These are phyloP conservation scores for Drosophila ezoana DNA, from an alignment of 2,888 invertebrate genomes.

Conservation along the genomic window DNA sequence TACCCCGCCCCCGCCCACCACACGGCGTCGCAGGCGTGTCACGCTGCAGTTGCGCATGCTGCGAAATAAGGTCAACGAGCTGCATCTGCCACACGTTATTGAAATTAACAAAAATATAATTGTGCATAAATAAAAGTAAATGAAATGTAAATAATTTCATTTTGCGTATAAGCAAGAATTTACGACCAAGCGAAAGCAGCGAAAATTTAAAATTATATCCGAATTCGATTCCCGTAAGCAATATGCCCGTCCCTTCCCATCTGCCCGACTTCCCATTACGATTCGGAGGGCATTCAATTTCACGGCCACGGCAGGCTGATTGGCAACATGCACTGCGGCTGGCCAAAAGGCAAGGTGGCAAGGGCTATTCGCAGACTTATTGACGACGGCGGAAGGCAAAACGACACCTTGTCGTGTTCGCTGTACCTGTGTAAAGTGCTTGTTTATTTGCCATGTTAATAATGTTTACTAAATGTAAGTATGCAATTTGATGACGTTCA, in stretches of 20 bases:
- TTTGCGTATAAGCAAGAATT: conserved; percentile 26
- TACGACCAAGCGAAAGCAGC: conserved; percentile 41
- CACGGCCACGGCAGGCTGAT: conserved; percentile 15
- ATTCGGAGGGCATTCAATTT: conserved; percentile 35
- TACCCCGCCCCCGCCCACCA: no score
- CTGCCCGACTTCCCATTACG: no score
- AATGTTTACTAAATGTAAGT: conserved; percentile 30
- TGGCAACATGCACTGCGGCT: not conserved
- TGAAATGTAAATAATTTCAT: conserved; percentile 40
- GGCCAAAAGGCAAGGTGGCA: not conserved
- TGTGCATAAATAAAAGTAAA: conserved; percentile 3
- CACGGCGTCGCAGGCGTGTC: not conserved
- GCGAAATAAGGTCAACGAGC: conserved; percentile 22
- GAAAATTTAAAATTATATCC: conserved; percentile 17
- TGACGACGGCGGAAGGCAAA: conserved; percentile 66
- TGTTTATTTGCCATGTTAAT: conserved; percentile 49
- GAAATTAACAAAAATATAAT: conserved; percentile 6
- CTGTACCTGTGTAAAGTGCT: conserved; percentile 45
- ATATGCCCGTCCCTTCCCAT: not conserved
- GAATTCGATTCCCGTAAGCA: not conserved
- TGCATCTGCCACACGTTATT: conserved; percentile 7
- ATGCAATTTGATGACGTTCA: conserved; percentile 41
- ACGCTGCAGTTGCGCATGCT: conserved; percentile 1
- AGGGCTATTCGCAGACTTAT: conserved; percentile 36
- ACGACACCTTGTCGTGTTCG: conserved; percentile 48